Evolutionary conservation across 2,888 invertebrate genomes (phyloP), one percentile per base, ranked within the genome.

Genomic region (Exocentrus adspersus): DNA sequence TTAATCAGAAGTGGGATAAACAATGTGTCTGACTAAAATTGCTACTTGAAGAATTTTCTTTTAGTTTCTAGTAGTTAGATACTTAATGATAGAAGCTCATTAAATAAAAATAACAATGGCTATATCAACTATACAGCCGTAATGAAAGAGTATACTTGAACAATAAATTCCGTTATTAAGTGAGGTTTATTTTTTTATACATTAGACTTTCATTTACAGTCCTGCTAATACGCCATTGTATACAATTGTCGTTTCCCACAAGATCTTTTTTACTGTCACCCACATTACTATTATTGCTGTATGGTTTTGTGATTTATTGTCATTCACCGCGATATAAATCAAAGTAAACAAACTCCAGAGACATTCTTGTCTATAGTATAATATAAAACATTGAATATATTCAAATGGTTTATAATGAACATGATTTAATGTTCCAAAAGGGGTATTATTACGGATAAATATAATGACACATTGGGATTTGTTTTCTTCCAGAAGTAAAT

Each of bases 181-280:
- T n/a, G 37, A n/a, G 37, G 37, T 37, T 37, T n/a, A 12, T 12
- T n/a, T 37, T 37, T 37, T 37, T n/a, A 37, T 2, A 24, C 24
- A 24, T 24, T 24, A 9, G 12, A 37, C 12, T 12, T 14, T 37
- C 37, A 37, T 37, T 37, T 37, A n/a, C n/a, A 12, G 37, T 37
- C n/a, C n/a, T 12, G 5, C 37, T 37, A 14, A 37, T 37, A 37
- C 37, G 5, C 37, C 37, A 37, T 37, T 37, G 37, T 37, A 37
- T 37, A 12, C 37, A 37, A 37, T 37, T 37, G 14, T 37, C 12
- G 37, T 37, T 37, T 37, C 37, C 37, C 37, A 37, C 37, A 37
- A 37, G 37, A 37, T n/a, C 37, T 37, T n/a, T 37, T 37, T 37
- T 37, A 37, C n/a, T 37, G 37, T 37, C 37, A 37, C 37, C 37